Base-by-base conservation (phyloP, 1,140 invertebrate species). In the Trachymyrmex cornetzi region DNA sequence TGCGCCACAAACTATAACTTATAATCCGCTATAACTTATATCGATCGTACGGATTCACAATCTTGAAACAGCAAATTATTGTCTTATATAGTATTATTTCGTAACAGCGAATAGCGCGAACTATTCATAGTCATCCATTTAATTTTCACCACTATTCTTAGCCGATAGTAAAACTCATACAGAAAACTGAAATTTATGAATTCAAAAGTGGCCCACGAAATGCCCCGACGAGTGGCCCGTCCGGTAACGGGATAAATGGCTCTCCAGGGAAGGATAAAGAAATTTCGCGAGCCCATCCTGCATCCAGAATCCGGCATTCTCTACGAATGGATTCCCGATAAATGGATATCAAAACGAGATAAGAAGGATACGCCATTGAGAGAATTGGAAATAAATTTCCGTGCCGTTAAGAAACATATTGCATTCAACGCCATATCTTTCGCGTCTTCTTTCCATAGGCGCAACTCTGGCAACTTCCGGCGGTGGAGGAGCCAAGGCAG, bases 301-400 rank as follows among this genome's bases (percentile, higher is more conserved):
- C 89, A 87, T 87, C 57, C 50, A 59, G 84, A 63, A 89, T 77
- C 38, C 75, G 63, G 55, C 55, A 1, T 30, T 64, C 69, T 61
- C 50, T 74, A 89, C 81, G 82, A 86, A 90, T 87, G 59, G 74
- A 48, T 85, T 84, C 79, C 44, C 88, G 57, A 89, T 89, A 87
- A 90, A 89, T 89, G 77, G 85, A 82, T 87, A 89, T 84, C 69
- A 87, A 84, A 81, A 66, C 77, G 48, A 11, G 79, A 84, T 84
- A 84, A 84, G 80, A 75, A 84, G 59, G 77, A 89, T 89, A 89
- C 77, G 88, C 88, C 44, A 67, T 75, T 55, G 89, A 90, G 59
- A 69, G 71, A 90, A 90, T 90, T 69, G 77, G 81, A 87, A 87
- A 89, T 90, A 86, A 90, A 90, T 90, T 89, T 87, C 61, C 64